Base-by-base conservation (phyloP, 2,113 vertebrate species). In the Sterrhoptilus dennistouni region DNA sequence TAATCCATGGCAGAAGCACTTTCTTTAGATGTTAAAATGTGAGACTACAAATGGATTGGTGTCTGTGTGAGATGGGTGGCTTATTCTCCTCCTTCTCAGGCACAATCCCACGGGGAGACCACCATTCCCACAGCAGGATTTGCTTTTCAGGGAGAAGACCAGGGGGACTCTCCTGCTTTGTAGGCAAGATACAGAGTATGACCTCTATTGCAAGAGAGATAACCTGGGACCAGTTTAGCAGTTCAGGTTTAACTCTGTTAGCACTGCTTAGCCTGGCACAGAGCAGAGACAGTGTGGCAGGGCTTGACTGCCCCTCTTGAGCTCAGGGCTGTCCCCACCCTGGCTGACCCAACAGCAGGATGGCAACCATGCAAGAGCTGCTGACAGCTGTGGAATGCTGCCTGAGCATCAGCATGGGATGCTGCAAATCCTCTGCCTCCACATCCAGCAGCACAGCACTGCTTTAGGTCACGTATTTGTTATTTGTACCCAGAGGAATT, bases 61-160 rank as follows among this genome's bases (percentile, higher is more conserved):
- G 29, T 40, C 24, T 53, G 38, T 38, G 11, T 66, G 63, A 57
- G n/a, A 13, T 47, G 57, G 23, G 22, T 59, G 35, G 29, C 74
- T 87, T 68, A 47, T 78, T 66, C 22, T 17, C 24, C 21, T 53
- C 28, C 56, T 56, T 33, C 68, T 72, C 9, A 4, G 53, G 29
- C 52, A n/a, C 0, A 0, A 42, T 44, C 38, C 25, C 81, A n/a
- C 0, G 0, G 47, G 28, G 60, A 6, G 56, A 75, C 8, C 6
- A 3, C 22, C 1, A 1, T 68, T 83, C 49, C 61, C 63, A 71
- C 57, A 24, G 80, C 57, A 83, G 47, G 45, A 64, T 53, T 88
- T 65, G 12, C 14, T 91, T 63, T 61, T 76, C 59, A 77, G 24
- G 1, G 4, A 57, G 63, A 63, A 45, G 29, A 45, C 5, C 3